phyloP scores from a whole-genome alignment of 1,140 invertebrate genomes.

The Aphaenogaster floridana region DNA sequence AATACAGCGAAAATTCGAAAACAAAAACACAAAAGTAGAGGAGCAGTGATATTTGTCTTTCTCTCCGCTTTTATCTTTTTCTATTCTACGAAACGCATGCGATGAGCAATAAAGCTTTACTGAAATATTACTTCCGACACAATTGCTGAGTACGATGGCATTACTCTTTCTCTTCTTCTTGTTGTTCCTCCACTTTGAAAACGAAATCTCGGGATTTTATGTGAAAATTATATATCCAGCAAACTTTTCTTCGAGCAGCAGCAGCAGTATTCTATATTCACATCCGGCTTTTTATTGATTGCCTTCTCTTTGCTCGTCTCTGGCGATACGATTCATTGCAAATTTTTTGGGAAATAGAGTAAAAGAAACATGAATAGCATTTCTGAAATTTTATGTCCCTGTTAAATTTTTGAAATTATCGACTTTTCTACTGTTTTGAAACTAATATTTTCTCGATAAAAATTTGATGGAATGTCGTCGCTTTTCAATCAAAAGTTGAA shows the following conservation, averaged over 20 bases:
- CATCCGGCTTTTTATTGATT: not conserved
- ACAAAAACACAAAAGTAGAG: not conserved
- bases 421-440: not conserved
- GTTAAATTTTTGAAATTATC: not conserved
- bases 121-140: not conserved
- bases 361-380: not conserved
- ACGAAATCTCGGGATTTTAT: not conserved
- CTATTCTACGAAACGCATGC: not conserved
- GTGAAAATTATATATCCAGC: no score
- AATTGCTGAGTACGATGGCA: not conserved
- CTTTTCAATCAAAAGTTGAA: not conserved
- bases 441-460: not conserved
- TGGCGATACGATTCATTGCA: not conserved
- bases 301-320: not conserved
- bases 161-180: not conserved
- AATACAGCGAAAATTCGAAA: not conserved
- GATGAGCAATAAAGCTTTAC: slow-evolving; percentile 6
- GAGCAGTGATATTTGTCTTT: not conserved
- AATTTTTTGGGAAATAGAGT: not conserved
- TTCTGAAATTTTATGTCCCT: not conserved
- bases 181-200: not conserved
- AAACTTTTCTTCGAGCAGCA: not conserved
- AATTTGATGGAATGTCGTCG: not conserved
- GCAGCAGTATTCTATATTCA: not conserved
- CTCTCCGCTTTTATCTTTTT: not conserved